Conservation (phyloP, 2,888 invertebrate species). For the Lasiommata megera region DNA sequence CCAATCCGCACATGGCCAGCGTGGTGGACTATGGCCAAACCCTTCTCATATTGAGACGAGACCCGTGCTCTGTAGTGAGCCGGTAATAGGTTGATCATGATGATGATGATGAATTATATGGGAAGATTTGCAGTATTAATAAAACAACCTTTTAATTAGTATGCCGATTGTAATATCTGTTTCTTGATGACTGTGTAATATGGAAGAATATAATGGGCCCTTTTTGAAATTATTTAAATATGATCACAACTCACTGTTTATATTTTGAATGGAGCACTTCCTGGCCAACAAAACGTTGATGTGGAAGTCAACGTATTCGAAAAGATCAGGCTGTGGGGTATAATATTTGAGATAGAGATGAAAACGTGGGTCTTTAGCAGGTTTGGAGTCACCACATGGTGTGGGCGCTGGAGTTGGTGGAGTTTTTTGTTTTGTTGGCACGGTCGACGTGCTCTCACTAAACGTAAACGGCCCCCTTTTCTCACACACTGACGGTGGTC, state of each 20-base stretch:
- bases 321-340: constrained; percentile 63
- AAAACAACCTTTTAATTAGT: too few relatives aligned
- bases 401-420: constrained; percentile 50
- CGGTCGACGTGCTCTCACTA: constrained; percentile 22
- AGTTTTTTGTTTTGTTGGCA: constrained; percentile 15
- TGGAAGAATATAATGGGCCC: constrained; percentile 38
- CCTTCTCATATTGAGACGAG: too few relatives aligned
- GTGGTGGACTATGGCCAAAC: too few relatives aligned
- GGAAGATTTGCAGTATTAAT: too few relatives aligned
- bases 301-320: constrained; percentile 69
- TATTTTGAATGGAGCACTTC: constrained; percentile 58
- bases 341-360: constrained; percentile 67
- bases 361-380: constrained; percentile 62
- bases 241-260: constrained; percentile 40
- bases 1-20: too few relatives aligned
- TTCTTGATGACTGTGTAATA: constrained; percentile 48
- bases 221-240: constrained; percentile 18
- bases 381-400: constrained; percentile 34
- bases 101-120: too few relatives aligned
- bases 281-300: constrained; percentile 58
- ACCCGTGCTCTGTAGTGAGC: too few relatives aligned
- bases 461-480: constrained; percentile 58
- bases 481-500: constrained; percentile 40
- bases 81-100: too few relatives aligned
- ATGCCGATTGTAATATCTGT: constrained; percentile 44